Evolutionary conservation across 2,797 vertebrate genomes (phyloP), one percentile per base, ranked within the genome.

Genomic region (Diceros bicornis): DNA sequence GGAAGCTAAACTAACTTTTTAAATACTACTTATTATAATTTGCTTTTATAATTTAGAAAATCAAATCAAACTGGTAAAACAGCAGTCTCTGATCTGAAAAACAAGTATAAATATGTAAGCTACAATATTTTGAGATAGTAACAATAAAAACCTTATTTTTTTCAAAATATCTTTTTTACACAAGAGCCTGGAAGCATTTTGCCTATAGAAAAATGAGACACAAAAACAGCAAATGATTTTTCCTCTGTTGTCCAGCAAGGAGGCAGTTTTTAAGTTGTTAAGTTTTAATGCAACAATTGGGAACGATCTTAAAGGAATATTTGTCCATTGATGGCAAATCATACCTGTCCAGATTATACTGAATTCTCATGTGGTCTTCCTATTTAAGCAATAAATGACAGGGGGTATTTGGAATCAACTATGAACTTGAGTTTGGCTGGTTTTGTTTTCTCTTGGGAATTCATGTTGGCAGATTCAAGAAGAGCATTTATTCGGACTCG

Each of bases 1-100:
- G 11, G 57, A 68, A 85, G 14, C 6, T 77, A 61, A 23, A 9
- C n/a, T 74, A 84, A 74, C 27, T 64, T 94, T 79, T 94, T 29
- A 82, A 82, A 37, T 23, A 41, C 0, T 52, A 78, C 71, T 91
- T 82, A 74, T 62, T 88, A 0, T 77, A 82, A 83, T 89, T 86
- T 90, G 41, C 7, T 89, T 50, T 91, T 84, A 59, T 79, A 84
- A 61, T 79, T 75, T 93, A 95, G 37, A 92, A 79, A 92, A 95
- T 41, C 52, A 90, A 66, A 59, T 89, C 66, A 83, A 16, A 32
- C 7, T 71, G 62, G 3, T 29, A 87, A 93, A 74, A 6, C 8
- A 93, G 20, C 20, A 71, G 74, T 86, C 20, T 72, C 25, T 91
- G 37, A 85, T 61, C 4, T 32, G 92, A 89, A 85, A 90, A 92